Evolutionary conservation across 2,888 invertebrate genomes (phyloP).

Genomic region (Rapana venosa): DNA sequence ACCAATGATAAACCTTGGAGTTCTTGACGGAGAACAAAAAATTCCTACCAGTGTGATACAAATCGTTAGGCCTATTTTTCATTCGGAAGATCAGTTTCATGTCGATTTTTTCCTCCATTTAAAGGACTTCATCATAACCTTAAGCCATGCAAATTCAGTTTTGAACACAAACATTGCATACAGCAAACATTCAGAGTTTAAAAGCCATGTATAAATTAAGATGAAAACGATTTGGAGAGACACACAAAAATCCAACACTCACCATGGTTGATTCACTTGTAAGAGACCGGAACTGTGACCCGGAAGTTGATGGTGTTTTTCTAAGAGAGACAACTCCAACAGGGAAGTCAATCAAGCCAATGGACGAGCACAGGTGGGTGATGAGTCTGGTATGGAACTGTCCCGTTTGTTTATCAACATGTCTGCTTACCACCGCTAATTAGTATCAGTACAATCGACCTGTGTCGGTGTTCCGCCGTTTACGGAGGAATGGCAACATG

Average conservation of each 20-base stretch:
- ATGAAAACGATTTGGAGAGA: neutral
- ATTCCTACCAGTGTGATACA: too few species aligned
- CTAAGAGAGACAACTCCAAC: conserved; percentile 28
- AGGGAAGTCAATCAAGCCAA: conserved; percentile 17
- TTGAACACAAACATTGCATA: too few species aligned
- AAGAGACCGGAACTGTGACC: neutral
- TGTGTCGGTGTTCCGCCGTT: neutral
- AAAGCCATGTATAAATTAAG: neutral
- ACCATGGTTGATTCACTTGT: neutral
- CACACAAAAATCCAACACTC: neutral
- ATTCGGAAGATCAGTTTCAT: too few species aligned
- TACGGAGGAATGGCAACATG: neutral
- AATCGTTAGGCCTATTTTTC: too few species aligned
- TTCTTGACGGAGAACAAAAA: too few species aligned
- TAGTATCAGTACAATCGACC: neutral
- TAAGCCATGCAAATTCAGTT: too few species aligned
- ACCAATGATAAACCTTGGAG: too few species aligned
- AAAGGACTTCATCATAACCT: too few species aligned
- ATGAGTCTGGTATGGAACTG: neutral
- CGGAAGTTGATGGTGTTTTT: neutral
- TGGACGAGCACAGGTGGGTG: conserved; percentile 20
- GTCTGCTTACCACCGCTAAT: neutral
- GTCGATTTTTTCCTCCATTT: too few species aligned
- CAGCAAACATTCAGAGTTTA: too few species aligned
- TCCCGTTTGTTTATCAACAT: neutral